Base-by-base conservation (phyloP, 2,797 vertebrate genomes). In the Eulemur rubriventer region DNA sequence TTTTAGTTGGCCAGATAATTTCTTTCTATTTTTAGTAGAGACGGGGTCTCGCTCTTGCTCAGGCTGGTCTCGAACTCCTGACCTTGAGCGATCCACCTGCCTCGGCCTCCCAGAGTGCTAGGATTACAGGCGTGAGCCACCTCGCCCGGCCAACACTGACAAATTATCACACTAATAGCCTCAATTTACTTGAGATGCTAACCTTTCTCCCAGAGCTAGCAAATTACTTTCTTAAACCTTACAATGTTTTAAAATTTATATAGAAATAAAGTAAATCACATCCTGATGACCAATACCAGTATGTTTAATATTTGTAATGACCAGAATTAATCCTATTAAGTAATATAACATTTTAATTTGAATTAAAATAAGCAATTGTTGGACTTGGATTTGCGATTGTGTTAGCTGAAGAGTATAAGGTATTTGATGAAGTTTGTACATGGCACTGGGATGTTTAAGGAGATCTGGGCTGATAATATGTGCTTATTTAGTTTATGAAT, bases 191-290 rank as follows among this genome's bases (percentile, higher is more conserved):
- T 41, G 35, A 75, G 6, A 41, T 57, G 22, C 4, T 91, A 65
- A 46, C 9, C 28, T 59, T 41, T 92, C 6, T 80, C 12, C 59
- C 55, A 89, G 50, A 91, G 26, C 33, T 93, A 18, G 26, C 38
- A 94, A 82, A 35, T 84, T 81, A 33, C 63, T 55, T 78, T 76
- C 35, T 81, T 7, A 80, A 87, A 1, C 0, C 3, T 13, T 6
- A 50, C 30, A 63, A 46, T 69, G 80, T 85, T 91, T 91, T 80
- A 16, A 35, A 92, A 89, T 84, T 79, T 81, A 79, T 69, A 78
- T 61, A 52, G 52, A 82, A 78, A 33, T 84, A 16, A 81, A 78
- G 17, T 91, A 16, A 72, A 89, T 76, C 90, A 65, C 67, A 86
- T 57, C 10, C 7, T 83, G 3, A 82, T 2, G 33, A 79, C 2